Evolutionary conservation across 1,140 invertebrate species (phyloP).

Genomic region (Penaeus japonicus): DNA sequence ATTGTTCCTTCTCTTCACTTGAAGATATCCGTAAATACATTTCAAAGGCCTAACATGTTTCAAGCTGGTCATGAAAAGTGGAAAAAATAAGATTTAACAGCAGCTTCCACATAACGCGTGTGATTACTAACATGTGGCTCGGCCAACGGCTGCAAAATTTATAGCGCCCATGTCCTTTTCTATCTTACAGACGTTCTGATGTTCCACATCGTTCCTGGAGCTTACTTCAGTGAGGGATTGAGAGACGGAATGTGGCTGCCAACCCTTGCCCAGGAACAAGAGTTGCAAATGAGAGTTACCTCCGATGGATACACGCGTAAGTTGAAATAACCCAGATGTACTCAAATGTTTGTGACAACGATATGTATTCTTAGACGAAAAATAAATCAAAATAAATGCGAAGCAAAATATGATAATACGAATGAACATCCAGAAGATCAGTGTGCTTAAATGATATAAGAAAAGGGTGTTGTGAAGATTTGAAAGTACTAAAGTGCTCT

Average conservation of each 20-base stretch:
- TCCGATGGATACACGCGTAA: constrained; percentile 60
- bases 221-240: constrained; percentile 61
- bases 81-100: no score
- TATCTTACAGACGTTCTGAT: constrained; percentile 58
- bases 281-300: constrained; percentile 58
- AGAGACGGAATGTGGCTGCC: constrained; percentile 60
- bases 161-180: background rate
- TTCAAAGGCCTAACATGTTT: no score
- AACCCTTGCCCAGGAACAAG: constrained; percentile 55
- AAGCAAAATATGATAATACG: background rate
- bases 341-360: background rate
- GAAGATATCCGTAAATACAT: no score
- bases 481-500: no score
- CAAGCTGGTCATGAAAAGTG: no score
- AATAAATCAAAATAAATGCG: background rate
- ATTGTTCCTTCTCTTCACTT: no score
- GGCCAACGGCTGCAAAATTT: background rate
- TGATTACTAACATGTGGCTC: background rate
- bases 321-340: background rate
- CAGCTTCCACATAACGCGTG: background rate
- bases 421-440: background rate
- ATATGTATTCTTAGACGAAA: background rate
- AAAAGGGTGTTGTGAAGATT: no score
- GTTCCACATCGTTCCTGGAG: constrained; percentile 61
- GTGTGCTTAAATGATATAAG: no score